phyloP scores from a whole-genome alignment of 2,888 invertebrate species.

The Tipula lateralis region DNA sequence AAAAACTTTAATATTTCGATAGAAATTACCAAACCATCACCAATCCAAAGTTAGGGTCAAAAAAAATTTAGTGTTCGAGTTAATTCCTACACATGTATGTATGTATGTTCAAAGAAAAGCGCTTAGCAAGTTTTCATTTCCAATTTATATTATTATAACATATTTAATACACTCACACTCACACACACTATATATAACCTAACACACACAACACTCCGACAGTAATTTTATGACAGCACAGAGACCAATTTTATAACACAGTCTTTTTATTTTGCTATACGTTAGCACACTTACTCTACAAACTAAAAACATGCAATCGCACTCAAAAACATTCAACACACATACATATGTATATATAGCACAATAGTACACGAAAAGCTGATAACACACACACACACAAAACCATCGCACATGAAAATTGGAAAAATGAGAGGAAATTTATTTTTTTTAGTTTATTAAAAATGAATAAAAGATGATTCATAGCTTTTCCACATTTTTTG shows the following conservation, averaged over 20 bases:
- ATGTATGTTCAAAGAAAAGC: background rate
- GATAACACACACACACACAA: background rate
- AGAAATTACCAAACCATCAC: background rate
- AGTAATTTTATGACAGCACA: background rate
- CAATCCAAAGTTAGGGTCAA: background rate
- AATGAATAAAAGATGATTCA: conserved; percentile 24
- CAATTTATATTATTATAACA: too few relatives aligned
- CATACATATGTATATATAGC: background rate
- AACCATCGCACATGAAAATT: background rate
- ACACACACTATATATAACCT: background rate
- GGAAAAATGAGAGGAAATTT: background rate
- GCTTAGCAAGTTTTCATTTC: background rate
- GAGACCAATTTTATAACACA: background rate
- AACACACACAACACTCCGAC: background rate
- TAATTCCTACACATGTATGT: background rate
- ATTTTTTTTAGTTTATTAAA: background rate
- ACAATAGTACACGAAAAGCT: background rate
- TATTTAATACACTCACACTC: too few relatives aligned
- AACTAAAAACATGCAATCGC: background rate
- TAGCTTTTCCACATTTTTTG: background rate
- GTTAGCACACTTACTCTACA: background rate
- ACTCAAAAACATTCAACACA: background rate
- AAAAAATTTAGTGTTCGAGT: background rate
- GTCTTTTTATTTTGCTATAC: background rate
- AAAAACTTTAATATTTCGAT: conserved; percentile 5